Evolutionary conservation across 2,888 invertebrate genomes (phyloP).

Genomic region (Dryobotodes eremita): DNA sequence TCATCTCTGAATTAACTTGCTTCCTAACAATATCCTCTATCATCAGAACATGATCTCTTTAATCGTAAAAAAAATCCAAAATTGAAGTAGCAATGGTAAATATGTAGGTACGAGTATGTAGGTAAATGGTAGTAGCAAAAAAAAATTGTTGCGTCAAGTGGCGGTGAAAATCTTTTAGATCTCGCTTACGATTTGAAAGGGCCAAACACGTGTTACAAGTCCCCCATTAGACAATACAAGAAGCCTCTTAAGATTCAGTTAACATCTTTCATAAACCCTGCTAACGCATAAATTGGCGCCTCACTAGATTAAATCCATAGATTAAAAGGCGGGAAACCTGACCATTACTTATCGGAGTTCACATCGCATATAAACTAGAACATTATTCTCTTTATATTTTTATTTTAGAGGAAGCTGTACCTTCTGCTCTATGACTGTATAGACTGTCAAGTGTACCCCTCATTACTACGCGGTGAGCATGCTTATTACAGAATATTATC

Average conservation of each 20-base stretch:
- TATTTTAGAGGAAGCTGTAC: slow-evolving; percentile 34
- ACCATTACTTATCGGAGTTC: slow-evolving; percentile 10
- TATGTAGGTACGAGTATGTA: too few relatives aligned
- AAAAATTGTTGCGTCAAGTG: not conserved
- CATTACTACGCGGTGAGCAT: slow-evolving; percentile 74
- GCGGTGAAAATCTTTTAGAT: not conserved
- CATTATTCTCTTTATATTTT: slow-evolving; percentile 25
- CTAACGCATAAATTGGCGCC: slow-evolving; percentile 47
- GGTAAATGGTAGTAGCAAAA: too few relatives aligned
- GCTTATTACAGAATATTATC: slow-evolving; percentile 77
- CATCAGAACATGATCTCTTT: not conserved
- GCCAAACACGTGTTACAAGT: slow-evolving; percentile 17
- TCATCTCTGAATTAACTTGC: not conserved
- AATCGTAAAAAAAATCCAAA: not conserved
- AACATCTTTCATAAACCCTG: slow-evolving; percentile 9
- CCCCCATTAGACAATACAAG: not conserved
- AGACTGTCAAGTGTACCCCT: slow-evolving; percentile 62
- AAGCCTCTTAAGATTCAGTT: slow-evolving; percentile 36
- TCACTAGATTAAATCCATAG: slow-evolving; percentile 37
- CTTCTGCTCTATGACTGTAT: slow-evolving; percentile 49
- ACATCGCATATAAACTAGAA: slow-evolving; percentile 44
- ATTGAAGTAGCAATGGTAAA: not conserved
- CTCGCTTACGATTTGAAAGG: slow-evolving; percentile 19
- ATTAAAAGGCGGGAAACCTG: slow-evolving; percentile 35
- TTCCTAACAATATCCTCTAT: not conserved